Conservation (phyloP, 2,113 vertebrate genomes). For the Pyxicephalus adspersus region DNA sequence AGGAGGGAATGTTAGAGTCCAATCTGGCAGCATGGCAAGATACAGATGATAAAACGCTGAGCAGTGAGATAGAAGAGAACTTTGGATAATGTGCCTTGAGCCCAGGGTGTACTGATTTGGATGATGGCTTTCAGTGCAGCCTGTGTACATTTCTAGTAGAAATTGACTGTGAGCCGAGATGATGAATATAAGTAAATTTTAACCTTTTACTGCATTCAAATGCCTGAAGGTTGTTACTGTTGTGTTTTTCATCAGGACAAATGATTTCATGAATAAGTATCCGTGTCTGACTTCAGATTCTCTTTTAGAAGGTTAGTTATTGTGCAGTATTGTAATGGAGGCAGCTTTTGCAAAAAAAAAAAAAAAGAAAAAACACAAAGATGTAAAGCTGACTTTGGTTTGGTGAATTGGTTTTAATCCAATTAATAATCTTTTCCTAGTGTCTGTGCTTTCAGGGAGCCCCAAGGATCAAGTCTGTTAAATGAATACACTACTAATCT, state of each 20-base stretch:
- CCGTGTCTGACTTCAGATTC: neutral
- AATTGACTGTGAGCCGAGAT: constrained; percentile 10
- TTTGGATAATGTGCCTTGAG: neutral
- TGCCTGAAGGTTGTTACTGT: neutral
- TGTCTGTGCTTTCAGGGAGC: neutral
- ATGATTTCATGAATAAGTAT: neutral
- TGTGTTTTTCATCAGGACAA: neutral
- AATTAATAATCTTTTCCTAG: neutral
- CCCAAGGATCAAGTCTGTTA: neutral
- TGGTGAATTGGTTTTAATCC: constrained; percentile 32
- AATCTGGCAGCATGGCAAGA: constrained; percentile 33
- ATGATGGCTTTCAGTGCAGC: neutral
- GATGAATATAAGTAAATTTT: neutral
- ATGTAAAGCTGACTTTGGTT: too few relatives aligned
- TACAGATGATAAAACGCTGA: constrained; percentile 20
- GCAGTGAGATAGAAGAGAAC: constrained; percentile 9
- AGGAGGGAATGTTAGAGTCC: constrained; percentile 1
- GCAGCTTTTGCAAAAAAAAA: neutral
- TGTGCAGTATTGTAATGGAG: neutral
- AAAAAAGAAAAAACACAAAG: too few relatives aligned
- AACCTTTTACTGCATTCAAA: neutral
- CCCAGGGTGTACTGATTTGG: neutral
- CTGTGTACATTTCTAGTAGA: neutral
- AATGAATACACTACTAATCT: constrained; percentile 16
- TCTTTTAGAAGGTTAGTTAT: neutral